phyloP scores from a whole-genome alignment of 2,888 invertebrate species.

The Zygogramma bicolorata region DNA sequence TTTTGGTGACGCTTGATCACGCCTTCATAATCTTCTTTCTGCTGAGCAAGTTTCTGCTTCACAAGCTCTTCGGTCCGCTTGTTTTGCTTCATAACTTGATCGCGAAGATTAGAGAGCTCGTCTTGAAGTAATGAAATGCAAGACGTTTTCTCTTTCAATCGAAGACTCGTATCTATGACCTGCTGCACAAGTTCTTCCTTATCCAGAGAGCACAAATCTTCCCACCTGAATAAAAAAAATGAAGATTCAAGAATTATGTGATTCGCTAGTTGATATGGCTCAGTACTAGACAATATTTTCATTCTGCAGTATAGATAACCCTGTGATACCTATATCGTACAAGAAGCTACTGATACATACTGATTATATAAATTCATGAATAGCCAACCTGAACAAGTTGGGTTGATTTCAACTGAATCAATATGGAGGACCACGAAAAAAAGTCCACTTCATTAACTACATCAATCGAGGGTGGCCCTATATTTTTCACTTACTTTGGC shows the following conservation, averaged over 20 bases:
- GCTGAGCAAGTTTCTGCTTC: constrained; percentile 68
- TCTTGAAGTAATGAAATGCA: constrained; percentile 73
- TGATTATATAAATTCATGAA: too few species aligned
- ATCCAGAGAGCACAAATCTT: constrained; percentile 70
- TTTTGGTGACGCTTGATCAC: constrained; percentile 83
- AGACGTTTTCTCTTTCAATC: constrained; percentile 73
- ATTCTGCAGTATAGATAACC: too few species aligned
- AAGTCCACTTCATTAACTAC: too few species aligned
- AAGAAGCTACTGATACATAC: too few species aligned
- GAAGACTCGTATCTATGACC: constrained; percentile 72
- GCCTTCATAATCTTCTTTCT: constrained; percentile 80
- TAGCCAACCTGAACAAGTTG: too few species aligned
- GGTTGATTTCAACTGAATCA: too few species aligned
- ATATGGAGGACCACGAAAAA: too few species aligned
- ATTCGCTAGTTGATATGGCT: too few species aligned
- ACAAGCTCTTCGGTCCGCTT: constrained; percentile 65
- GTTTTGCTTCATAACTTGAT: constrained; percentile 64
- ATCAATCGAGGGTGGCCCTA: too few species aligned
- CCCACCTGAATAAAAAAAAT: constrained; percentile 62
- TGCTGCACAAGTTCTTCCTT: constrained; percentile 74
- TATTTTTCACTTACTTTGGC: constrained; percentile 57
- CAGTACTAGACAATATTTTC: too few species aligned
- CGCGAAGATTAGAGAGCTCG: constrained; percentile 72
- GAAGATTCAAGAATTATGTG: too few species aligned
- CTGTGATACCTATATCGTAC: too few species aligned